These are phyloP conservation scores for Andrena flavipes DNA, from an alignment of 2,888 invertebrate genomes.

Conservation along the genomic window DNA sequence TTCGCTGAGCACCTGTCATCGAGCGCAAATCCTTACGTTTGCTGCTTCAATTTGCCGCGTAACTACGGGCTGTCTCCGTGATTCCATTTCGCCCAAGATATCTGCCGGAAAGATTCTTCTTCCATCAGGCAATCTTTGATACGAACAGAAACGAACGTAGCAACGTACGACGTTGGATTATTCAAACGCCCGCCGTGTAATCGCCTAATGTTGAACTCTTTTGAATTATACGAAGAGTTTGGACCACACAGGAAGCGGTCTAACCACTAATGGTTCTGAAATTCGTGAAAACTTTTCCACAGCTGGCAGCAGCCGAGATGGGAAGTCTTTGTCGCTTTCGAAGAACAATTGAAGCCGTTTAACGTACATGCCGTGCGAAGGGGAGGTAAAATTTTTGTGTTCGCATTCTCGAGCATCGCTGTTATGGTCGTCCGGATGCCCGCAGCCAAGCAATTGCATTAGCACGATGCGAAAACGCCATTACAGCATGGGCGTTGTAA, in stretches of 20 bases:
- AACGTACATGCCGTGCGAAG: background rate
- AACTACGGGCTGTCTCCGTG: background rate
- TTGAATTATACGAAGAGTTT: background rate
- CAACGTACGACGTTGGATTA: background rate
- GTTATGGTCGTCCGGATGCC: background rate
- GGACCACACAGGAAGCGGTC: too few relatives aligned
- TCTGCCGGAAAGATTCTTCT: background rate
- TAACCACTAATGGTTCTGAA: too few relatives aligned
- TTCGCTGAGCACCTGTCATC: background rate
- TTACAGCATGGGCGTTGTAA: slow-evolving; percentile 6
- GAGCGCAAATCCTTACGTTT: background rate
- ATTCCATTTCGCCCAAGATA: background rate
- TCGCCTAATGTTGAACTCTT: background rate
- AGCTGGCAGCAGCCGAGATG: too few relatives aligned
- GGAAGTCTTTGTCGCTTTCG: too few relatives aligned
- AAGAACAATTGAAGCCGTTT: background rate
- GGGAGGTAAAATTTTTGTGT: slow-evolving; percentile 24
- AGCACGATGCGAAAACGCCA: background rate
- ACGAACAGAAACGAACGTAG: background rate
- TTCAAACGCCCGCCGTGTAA: background rate
- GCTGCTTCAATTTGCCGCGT: background rate
- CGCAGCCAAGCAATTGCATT: background rate
- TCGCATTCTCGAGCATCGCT: slow-evolving; percentile 24
- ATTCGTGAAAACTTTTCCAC: too few relatives aligned
- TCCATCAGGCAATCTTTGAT: background rate